Percentiles rank a stretch among this genome's conserved stretches.
Evolutionary conservation across 2,113 vertebrate species (phyloP).

Genomic region (Burhinus oedicnemus): DNA sequence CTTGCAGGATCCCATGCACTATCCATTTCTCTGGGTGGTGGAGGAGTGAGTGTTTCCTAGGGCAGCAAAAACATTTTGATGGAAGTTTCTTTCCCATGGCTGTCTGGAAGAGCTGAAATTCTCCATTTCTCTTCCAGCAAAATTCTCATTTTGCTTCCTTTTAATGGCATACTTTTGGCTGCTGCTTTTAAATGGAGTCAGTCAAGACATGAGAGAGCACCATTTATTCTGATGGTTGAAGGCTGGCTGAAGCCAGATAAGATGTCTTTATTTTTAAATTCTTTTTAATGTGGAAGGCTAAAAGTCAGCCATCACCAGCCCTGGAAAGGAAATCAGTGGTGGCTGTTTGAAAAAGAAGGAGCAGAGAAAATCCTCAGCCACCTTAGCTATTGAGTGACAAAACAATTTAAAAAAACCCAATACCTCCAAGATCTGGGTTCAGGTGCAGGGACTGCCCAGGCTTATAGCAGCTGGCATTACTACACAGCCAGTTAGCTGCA

Average conservation of each 20-base stretch:
- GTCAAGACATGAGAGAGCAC: not conserved
- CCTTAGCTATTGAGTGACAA: not conserved
- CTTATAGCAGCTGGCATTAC: not conserved
- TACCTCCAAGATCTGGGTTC: not conserved
- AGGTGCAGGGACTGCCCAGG: not conserved
- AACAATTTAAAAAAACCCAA: not conserved
- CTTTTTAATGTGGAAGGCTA: not conserved
- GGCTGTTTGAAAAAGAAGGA: not conserved
- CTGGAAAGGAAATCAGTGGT: not conserved
- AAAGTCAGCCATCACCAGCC: not conserved
- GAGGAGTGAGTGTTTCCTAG: not conserved
- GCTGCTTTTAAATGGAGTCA: not conserved
- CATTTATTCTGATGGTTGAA: not conserved
- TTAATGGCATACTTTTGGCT: not conserved
- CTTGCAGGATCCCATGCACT: not conserved
- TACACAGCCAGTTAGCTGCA: not conserved
- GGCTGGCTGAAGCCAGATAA: not conserved
- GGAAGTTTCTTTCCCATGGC: not conserved
- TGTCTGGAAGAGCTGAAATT: not conserved
- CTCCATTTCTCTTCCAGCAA: not conserved
- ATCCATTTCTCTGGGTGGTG: not conserved
- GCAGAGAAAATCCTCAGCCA: not conserved
- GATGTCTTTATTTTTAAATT: not conserved
- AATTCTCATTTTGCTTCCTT: not conserved
- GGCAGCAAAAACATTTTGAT: not conserved